Base-by-base conservation (phyloP, 2,797 vertebrate species). In the Hyperoplus lanceolatus region DNA sequence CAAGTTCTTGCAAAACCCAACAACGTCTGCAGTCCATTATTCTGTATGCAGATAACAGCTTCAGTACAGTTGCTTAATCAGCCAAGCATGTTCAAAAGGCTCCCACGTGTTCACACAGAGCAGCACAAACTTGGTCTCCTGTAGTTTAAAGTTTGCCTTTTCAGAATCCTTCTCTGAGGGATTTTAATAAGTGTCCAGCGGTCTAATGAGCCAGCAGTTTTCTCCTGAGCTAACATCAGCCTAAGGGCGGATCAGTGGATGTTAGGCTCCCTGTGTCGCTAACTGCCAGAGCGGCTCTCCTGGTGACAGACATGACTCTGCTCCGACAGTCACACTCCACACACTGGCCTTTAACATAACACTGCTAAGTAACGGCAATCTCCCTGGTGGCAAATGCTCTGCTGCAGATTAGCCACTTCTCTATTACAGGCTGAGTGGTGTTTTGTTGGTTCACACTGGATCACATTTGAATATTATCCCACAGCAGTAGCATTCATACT, bases 261-360 rank as follows among this genome's bases (percentile, higher is more conserved):
- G 82, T 67, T 68, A 89, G 80, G 73, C 80, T 86, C 83, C 75
- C 79, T 16, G 73, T 45, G 81, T 79, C 77, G 86, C 86, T 77
- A 58, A 86, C 89, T 90, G 90, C 83, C 89, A 85, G 83, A 86
- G 76, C 83, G 84, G 83, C 72, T 93, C 77, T 70, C 58, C 71
- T 67, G 72, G 92, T 84, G 86, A 91, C 82, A 87, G 92, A 92
- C 91, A 89, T 83, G 84, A 87, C 77, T 88, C 75, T 21, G 70
- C 68, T 86, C 84, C 82, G 90, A 92, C 92, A 93, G 87, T 62
- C 75, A 82, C 83, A 53, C 86, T 84, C 77, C 29, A 49, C 85
- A 85, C 21, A 18, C 21, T 82, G 80, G 83, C 87, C 87, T 88
- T 89, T 85, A 87, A 83, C 85, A 77, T 83, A 86, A 84, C 79